Conservation (phyloP, 2,888 invertebrate species). For the Ophioninae sp. region DNA sequence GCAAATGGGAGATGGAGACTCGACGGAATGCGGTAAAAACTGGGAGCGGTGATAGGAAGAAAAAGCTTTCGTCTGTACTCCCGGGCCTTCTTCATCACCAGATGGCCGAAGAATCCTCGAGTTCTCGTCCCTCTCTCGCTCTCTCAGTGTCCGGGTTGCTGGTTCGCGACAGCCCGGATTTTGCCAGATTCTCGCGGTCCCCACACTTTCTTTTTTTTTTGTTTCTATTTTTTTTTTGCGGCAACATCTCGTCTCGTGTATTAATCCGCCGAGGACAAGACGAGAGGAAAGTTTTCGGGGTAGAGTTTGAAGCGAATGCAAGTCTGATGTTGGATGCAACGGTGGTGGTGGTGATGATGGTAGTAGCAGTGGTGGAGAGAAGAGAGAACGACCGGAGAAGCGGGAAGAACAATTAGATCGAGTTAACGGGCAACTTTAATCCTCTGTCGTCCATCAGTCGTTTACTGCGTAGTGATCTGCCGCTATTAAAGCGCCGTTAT, state of each 20-base stretch:
- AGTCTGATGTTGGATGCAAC: not conserved
- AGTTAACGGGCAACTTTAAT: slow-evolving; percentile 80
- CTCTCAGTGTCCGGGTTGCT: slow-evolving; percentile 58
- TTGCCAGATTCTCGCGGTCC: slow-evolving; percentile 53
- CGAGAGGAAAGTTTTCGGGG: slow-evolving; percentile 25
- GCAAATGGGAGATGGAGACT: slow-evolving; percentile 71
- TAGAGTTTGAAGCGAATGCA: slow-evolving; percentile 1
- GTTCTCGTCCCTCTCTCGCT: slow-evolving; percentile 30
- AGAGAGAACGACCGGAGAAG: slow-evolving; percentile 75
- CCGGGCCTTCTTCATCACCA: slow-evolving; percentile 67
- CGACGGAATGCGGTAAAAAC: slow-evolving; percentile 76
- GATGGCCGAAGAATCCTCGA: slow-evolving; percentile 64
- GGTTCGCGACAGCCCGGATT: slow-evolving; percentile 53
- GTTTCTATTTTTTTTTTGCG: no score
- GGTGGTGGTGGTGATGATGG: slow-evolving; percentile 41
- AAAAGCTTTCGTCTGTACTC: slow-evolving; percentile 54
- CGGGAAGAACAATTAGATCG: slow-evolving; percentile 80
- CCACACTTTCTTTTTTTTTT: no score
- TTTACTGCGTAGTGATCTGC: slow-evolving; percentile 80
- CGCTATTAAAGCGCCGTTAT: slow-evolving; percentile 78
- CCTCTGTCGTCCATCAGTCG: slow-evolving; percentile 80
- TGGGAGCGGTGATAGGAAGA: slow-evolving; percentile 70
- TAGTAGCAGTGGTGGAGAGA: slow-evolving; percentile 75
- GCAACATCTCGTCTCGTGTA: not conserved
- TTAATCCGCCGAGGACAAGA: not conserved